Conservation (phyloP, 2,797 vertebrate genomes). For the Holocentrus rufus region DNA sequence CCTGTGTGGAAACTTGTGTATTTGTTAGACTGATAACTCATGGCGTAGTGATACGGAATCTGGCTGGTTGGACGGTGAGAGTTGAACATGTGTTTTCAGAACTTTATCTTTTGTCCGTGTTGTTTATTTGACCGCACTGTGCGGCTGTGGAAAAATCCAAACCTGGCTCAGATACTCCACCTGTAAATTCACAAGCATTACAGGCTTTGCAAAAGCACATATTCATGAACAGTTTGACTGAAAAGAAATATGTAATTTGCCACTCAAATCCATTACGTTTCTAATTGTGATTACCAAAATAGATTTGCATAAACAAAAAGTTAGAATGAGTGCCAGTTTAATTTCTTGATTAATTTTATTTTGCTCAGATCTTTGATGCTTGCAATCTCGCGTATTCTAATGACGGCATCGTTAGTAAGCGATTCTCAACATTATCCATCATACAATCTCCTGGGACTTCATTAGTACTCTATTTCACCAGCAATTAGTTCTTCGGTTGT, state of each 20-base stretch:
- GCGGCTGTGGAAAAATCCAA: slow-evolving; percentile 43
- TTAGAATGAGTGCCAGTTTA: neutral
- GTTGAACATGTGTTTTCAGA: slow-evolving; percentile 50
- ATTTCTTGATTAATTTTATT: slow-evolving; percentile 1
- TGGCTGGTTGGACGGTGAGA: slow-evolving; percentile 40
- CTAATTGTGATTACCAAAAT: neutral
- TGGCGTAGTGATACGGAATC: slow-evolving; percentile 17
- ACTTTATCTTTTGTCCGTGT: slow-evolving; percentile 40
- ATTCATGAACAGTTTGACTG: neutral
- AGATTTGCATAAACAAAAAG: neutral
- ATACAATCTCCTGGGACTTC: slow-evolving; percentile 43
- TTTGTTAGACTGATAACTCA: slow-evolving; percentile 23
- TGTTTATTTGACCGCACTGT: slow-evolving; percentile 37
- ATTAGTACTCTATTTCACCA: slow-evolving; percentile 42
- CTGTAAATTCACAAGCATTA: slow-evolving; percentile 22
- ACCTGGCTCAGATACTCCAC: slow-evolving; percentile 35
- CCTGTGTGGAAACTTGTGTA: neutral
- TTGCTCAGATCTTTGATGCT: slow-evolving; percentile 11
- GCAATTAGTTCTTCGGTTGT: slow-evolving; percentile 10
- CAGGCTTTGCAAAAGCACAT: neutral
- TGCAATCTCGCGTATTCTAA: slow-evolving; percentile 12
- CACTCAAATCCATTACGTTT: neutral
- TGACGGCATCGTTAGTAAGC: slow-evolving; percentile 35
- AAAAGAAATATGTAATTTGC: neutral
- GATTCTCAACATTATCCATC: slow-evolving; percentile 44